Evolutionary conservation across 2,113 vertebrate species (phyloP).

Genomic region (Brienomyrus brachyistius): DNA sequence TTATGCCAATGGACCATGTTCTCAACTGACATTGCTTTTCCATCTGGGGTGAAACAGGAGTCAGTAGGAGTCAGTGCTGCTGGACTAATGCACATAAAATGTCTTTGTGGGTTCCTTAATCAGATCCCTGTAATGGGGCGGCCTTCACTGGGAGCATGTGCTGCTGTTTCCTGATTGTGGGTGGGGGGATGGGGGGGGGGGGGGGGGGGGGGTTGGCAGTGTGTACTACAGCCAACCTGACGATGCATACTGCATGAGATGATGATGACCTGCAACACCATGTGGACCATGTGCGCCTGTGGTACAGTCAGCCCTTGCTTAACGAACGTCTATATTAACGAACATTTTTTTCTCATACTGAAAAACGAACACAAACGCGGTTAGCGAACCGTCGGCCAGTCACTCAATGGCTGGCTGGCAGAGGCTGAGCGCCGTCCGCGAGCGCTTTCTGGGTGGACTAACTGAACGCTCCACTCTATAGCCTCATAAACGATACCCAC

Average conservation of each 20-base stretch:
- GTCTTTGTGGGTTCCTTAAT: conserved; percentile 36
- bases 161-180: background rate
- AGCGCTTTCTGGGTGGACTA: too few species aligned
- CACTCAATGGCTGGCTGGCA: too few species aligned
- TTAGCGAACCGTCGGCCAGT: too few species aligned
- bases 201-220: conserved; percentile 11
- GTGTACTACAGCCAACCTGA: background rate
- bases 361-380: too few species aligned
- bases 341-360: too few species aligned
- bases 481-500: too few species aligned
- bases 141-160: conserved; percentile 10
- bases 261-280: background rate
- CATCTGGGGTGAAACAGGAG: background rate
- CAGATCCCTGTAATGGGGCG: conserved; percentile 33
- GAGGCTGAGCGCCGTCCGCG: too few species aligned
- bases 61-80: background rate
- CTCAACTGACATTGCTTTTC: background rate
- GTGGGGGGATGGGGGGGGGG: background rate
- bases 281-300: background rate
- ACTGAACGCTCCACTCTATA: too few species aligned
- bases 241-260: background rate
- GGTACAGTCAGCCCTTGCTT: too few species aligned
- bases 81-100: conserved; percentile 41
- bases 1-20: background rate
- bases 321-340: too few species aligned